Evolutionary conservation across 2,113 vertebrate genomes (phyloP).

Genomic region (Hippocampus guttulatus): DNA sequence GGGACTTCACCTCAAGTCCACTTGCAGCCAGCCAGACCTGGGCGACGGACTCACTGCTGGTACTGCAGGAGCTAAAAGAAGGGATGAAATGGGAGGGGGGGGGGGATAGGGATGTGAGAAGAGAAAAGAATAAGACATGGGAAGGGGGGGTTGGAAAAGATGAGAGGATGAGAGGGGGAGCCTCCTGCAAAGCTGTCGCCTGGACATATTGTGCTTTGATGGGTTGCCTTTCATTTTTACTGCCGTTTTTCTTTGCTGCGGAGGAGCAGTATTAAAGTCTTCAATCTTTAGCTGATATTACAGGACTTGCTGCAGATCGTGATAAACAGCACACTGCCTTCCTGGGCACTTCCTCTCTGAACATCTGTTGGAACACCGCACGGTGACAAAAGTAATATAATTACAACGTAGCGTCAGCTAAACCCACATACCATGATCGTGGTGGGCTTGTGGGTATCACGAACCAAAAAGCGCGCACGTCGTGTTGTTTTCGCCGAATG

Average conservation of each 20-base stretch:
- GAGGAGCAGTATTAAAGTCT: conserved; percentile 65
- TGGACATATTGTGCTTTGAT: conserved; percentile 70
- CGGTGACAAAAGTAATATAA: conserved; percentile 58
- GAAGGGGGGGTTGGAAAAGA: conserved; percentile 21
- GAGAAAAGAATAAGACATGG: conserved; percentile 10
- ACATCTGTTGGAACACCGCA: conserved; percentile 63
- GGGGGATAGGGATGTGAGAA: conserved; percentile 3
- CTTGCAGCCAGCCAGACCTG: conserved; percentile 17
- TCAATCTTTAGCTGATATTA: conserved; percentile 67
- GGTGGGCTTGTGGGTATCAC: conserved; percentile 30
- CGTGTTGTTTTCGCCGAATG: not conserved
- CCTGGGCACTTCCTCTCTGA: conserved; percentile 51
- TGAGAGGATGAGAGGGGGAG: conserved; percentile 16
- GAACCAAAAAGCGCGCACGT: not conserved
- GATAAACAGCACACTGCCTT: conserved; percentile 57
- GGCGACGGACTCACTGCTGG: not conserved
- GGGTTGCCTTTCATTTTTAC: conserved; percentile 67
- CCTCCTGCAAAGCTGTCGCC: conserved; percentile 47
- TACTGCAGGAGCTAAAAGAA: not conserved
- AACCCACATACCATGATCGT: conserved; percentile 39
- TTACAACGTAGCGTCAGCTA: conserved; percentile 49
- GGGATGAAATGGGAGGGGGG: not conserved
- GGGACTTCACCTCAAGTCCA: conserved; percentile 12
- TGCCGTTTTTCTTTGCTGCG: conserved; percentile 62
- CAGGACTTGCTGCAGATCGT: conserved; percentile 60